These are phyloP conservation scores for Nebria salina DNA, from an alignment of 2,888 invertebrate species.

Conservation along the genomic window DNA sequence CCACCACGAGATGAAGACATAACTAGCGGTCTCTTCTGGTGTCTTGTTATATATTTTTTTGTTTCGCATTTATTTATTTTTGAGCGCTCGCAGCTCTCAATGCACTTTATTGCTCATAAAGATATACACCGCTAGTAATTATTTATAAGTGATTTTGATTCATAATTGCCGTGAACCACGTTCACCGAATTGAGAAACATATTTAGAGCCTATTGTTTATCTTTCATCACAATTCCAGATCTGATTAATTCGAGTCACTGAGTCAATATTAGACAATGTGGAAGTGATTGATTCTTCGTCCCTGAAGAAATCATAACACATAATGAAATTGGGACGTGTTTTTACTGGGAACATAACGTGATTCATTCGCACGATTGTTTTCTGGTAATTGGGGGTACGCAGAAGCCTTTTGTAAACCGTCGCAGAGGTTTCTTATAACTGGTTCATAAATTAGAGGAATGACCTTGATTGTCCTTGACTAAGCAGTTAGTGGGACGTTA, in stretches of 20 bases:
- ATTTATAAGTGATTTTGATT: too few species aligned
- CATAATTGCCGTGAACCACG: too few species aligned
- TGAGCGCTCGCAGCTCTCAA: neutral
- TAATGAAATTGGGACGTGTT: neutral
- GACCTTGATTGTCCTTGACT: neutral
- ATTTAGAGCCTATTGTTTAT: too few species aligned
- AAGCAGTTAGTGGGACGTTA: neutral
- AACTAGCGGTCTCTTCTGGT: slow-evolving; percentile 17
- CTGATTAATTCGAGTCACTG: too few species aligned
- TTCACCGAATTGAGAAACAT: too few species aligned
- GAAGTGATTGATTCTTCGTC: neutral
- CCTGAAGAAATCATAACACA: neutral
- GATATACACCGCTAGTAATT: neutral
- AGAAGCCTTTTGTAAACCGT: neutral
- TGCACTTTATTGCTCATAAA: slow-evolving; percentile 6
- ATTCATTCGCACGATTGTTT: neutral
- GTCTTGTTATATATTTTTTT: neutral
- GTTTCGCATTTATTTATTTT: slow-evolving; percentile 7
- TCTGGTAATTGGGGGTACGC: too few species aligned
- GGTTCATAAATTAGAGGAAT: neutral
- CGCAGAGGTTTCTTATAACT: neutral
- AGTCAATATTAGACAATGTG: too few species aligned
- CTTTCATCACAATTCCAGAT: too few species aligned
- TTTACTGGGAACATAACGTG: too few species aligned
- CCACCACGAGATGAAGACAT: slow-evolving; percentile 31